Base-by-base conservation (phyloP, 2,113 vertebrate genomes). In the Trachemys scripta region DNA sequence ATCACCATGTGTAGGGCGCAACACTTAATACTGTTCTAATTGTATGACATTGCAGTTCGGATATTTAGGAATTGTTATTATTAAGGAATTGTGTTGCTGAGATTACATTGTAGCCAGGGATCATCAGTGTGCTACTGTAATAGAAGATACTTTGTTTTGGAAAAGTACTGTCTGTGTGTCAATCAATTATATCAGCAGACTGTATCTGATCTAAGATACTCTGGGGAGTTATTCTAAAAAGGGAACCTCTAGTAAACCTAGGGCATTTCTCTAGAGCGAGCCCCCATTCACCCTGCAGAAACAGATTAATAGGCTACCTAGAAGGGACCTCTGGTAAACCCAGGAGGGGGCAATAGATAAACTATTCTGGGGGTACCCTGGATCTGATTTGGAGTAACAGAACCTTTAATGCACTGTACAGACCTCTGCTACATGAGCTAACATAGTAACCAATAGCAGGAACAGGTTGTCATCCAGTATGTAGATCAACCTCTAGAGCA, bases 351-450 rank as follows among this genome's bases (percentile, higher is more conserved):
- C 59, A 62, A 35, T 5, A 65, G 62, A 65, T 65, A 14, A 65
- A 31, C 62, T 65, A n/a, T 35, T 17, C 31, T 35, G 16, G 31
- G 62, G 31, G 31, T 65, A 17, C 31, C 29, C 27, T 62, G 14
- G 62, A 7, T 65, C 62, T 65, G 31, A 65, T 65, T 65, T 65
- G 62, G 7, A 31, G 31, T 65, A 65, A 17, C 14, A 75, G 72
- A 75, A 38, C 72, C 72, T 75, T 75, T 75, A 75, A 42, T 24
- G n/a, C 38, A 75, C 20, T 42, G 19, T 8, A 75, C 5, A 75
- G 62, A 65, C 14, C 29, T 62, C 20, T 24, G 22, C 10, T 22
- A 42, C 31, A 10, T 0, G 38, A 0, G 8, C 1, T 20, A 2
- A 10, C 31, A 1, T 27, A 42, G 38, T 42, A 35, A 5, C 3